Conservation (phyloP, 2,113 vertebrate genomes). For the Tylochromis polylepis region DNA sequence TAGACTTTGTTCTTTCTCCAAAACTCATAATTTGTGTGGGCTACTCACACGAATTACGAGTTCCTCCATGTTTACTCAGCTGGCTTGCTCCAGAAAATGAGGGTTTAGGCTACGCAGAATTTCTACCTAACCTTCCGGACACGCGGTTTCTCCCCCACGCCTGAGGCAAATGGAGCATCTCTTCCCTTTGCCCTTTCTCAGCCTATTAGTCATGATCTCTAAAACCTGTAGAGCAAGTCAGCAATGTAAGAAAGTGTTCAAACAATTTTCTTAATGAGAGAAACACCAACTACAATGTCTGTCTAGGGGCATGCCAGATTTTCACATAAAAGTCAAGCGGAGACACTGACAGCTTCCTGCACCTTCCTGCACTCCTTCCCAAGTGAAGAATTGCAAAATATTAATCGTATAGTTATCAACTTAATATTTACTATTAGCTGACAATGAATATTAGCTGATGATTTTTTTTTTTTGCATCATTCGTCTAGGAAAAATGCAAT, state of each 20-base stretch:
- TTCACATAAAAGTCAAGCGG: background rate
- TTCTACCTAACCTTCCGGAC: background rate
- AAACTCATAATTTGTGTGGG: background rate
- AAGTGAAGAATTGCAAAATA: no score
- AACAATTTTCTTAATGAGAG: background rate
- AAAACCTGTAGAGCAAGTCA: background rate
- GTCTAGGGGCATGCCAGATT: background rate
- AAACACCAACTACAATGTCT: background rate
- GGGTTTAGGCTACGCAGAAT: background rate
- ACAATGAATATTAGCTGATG: no score
- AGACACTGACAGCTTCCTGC: no score
- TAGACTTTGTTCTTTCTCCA: background rate
- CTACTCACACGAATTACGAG: background rate
- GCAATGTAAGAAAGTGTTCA: background rate
- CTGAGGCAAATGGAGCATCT: background rate
- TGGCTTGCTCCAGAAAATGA: background rate
- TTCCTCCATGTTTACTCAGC: background rate
- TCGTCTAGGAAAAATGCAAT: no score
- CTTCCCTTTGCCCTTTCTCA: background rate
- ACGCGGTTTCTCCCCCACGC: background rate
- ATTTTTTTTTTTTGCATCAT: no score
- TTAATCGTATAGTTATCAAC: no score
- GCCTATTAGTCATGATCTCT: background rate
- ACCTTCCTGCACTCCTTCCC: no score
- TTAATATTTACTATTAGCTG: no score